Conservation (phyloP, 1,140 invertebrate species). For the Drosophila pectinifera region DNA sequence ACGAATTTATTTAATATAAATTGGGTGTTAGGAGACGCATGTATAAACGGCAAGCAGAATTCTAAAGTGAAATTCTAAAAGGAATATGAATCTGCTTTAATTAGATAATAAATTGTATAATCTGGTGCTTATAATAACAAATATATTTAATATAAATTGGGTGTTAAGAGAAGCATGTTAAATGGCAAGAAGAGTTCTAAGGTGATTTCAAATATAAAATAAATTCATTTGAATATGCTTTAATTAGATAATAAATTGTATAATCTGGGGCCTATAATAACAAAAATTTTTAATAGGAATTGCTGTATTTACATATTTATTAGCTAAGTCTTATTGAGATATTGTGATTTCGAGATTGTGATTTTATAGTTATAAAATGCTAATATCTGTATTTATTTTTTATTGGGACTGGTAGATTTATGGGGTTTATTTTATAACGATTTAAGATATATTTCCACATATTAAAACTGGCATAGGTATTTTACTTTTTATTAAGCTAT, state of each 20-base stretch:
- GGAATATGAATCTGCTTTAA: background rate
- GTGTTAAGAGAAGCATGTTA: no score
- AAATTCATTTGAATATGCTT: background rate
- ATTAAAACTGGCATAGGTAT: no score
- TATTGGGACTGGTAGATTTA: no score
- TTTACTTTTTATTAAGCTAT: background rate
- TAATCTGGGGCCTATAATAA: background rate
- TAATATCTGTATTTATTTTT: background rate
- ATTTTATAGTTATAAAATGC: background rate
- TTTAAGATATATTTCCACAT: no score
- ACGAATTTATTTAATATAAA: background rate
- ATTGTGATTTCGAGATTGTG: no score
- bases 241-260: constrained; percentile 1
- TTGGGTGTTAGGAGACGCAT: background rate
- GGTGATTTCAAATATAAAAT: background rate
- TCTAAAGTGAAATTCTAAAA: background rate
- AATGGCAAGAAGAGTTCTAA: constrained; percentile 1
- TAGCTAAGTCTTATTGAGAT: background rate
- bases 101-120: background rate
- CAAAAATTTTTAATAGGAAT: background rate
- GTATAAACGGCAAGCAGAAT: background rate
- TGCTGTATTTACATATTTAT: background rate
- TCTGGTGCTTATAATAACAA: background rate
- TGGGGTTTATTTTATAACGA: background rate
- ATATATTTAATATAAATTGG: background rate